Evolutionary conservation across 2,797 vertebrate species (phyloP).

Genomic region (Manis javanica): DNA sequence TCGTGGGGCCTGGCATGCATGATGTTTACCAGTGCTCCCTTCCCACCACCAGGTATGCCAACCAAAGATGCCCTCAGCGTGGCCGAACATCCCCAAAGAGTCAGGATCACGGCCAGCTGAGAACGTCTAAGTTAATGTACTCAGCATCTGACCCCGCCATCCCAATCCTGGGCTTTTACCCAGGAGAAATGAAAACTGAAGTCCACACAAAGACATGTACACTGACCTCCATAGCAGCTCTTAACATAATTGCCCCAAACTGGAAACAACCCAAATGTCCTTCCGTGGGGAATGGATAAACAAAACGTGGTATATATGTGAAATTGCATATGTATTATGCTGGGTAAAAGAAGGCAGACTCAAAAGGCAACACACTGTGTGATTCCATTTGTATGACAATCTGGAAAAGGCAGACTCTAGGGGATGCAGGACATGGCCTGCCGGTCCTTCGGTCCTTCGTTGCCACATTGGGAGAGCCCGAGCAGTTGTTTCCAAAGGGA

Average conservation of each 20-base stretch:
- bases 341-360: not conserved
- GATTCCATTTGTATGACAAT: not conserved
- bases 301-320: not conserved
- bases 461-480: no score
- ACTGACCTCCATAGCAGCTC: not conserved
- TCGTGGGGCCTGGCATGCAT: accelerated
- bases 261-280: not conserved
- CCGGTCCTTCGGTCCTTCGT: not conserved
- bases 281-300: not conserved
- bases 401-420: not conserved
- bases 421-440: no score
- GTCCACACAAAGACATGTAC: not conserved
- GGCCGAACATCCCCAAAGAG: no score
- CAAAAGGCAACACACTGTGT: not conserved
- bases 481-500: not conserved
- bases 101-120: not conserved
- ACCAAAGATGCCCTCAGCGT: not conserved
- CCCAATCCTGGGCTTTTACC: not conserved
- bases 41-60: no score
- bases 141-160: not conserved
- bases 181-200: not conserved
- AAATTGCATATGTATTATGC: not conserved
- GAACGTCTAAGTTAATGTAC: not conserved
- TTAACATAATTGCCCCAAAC: not conserved
- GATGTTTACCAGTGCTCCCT: no score